A percentile compares a stretch with the other conserved stretches of the same genome.
These are phyloP conservation scores for Elegia similella DNA, from an alignment of 2,888 invertebrate species.

Conservation along the genomic window DNA sequence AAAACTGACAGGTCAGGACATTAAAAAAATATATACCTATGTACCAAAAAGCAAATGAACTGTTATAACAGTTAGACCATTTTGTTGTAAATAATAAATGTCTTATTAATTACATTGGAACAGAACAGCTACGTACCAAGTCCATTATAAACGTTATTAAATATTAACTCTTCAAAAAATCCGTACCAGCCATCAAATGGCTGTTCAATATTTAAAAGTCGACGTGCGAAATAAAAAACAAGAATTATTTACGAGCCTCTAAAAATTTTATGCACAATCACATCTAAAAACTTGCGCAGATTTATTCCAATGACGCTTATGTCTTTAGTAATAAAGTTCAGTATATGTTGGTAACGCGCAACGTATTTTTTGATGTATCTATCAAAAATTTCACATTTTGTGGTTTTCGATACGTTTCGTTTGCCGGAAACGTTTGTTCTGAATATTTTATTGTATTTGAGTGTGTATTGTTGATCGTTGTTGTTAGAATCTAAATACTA, in stretches of 20 bases:
- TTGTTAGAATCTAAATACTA: conserved; percentile 1
- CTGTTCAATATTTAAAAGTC: conserved; percentile 34
- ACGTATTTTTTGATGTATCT: neutral
- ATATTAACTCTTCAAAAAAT: conserved; percentile 14
- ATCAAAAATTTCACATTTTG: conserved; percentile 11
- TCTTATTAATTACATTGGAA: neutral
- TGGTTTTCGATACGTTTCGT: conserved; percentile 1
- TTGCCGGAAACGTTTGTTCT: conserved; percentile 6
- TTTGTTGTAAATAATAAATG: too few species aligned
- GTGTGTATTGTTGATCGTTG: neutral
- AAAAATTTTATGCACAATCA: conserved; percentile 42
- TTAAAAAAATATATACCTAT: too few species aligned
- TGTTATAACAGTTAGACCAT: too few species aligned
- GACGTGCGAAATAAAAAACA: conserved; percentile 39
- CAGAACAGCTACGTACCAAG: conserved; percentile 1
- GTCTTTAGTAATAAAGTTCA: neutral
- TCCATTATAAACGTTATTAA: conserved; percentile 20
- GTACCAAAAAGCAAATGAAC: too few species aligned
- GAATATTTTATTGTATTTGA: conserved; percentile 12
- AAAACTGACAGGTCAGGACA: too few species aligned
- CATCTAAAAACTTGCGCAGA: conserved; percentile 1
- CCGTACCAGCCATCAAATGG: conserved; percentile 16
- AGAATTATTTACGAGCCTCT: conserved; percentile 50
- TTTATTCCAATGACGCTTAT: neutral
- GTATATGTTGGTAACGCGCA: neutral